Evolutionary conservation across 1,140 invertebrate species (phyloP), one percentile per base, ranked within the genome.

Genomic region (Drusus annulatus): DNA sequence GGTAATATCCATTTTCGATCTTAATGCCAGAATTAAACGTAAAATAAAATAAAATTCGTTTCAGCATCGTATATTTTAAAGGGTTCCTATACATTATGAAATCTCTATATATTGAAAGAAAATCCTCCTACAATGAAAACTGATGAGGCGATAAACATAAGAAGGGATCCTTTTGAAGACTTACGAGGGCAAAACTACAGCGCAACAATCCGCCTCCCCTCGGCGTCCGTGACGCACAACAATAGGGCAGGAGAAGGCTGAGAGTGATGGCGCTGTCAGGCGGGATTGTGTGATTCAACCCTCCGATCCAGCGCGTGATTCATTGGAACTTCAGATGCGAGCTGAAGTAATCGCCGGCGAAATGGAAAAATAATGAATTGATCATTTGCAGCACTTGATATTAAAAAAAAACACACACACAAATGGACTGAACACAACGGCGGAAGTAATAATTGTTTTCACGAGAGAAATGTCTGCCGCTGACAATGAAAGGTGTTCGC

Each of bases 101-200:
- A 36, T 69, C 65, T 17, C 58, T 80, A 54, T 58, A 58, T 75
- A 80, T 71, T 74, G 71, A 80, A 74, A 74, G 78, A 75, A 81
- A 79, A 77, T 73, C 23, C 71, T 81, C 56, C 76, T 73, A 78
- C 76, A 75, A 79, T 79, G 80, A 78, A 78, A 81, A 75, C 69
- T 65, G 76, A 81, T 78, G 80, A 78, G 69, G 65, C 69, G 76
- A 78, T 81, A 81, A 81, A 77, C 76, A 65, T 76, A 73, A 75
- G 62, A 75, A 50, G 54, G 73, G 58, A 79, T 79, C 36, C 60
- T 68, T 65, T 65, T 65, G 62, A 65, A 65, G 62, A n/a, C 25
- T 65, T 65, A 28, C 17, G 25, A n/a, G 62, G 62, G 62, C 28
- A 25, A 25, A 65, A 65, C 25, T 25, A 65, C 21, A 56, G 19